A percentile compares a stretch with the other conserved stretches of the same genome.
These are phyloP conservation scores for Drosophila dives DNA, from an alignment of 2,888 invertebrate species.

Conservation along the genomic window DNA sequence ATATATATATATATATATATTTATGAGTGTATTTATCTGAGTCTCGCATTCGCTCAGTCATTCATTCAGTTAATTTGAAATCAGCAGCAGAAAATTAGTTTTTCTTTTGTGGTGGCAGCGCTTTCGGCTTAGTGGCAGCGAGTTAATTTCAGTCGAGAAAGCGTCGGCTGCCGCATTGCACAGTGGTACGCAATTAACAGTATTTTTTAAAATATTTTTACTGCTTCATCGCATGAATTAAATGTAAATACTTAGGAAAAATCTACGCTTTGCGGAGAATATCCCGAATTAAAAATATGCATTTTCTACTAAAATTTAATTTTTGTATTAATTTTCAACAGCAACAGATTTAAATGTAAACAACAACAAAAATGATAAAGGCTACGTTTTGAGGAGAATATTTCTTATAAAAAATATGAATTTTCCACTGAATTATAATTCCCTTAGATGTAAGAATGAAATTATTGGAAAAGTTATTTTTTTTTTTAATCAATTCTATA, in stretches of 20 bases:
- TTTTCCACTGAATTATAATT: not conserved
- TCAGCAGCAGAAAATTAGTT: slow-evolving; percentile 83
- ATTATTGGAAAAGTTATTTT: fast-evolving
- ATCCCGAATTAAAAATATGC: not conserved
- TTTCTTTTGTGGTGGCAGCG: slow-evolving; percentile 55
- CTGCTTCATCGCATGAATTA: not conserved
- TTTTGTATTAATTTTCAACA: not conserved
- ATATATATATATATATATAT: not conserved
- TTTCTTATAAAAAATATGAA: not conserved
- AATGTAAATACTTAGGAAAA: not conserved
- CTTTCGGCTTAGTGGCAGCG: slow-evolving; percentile 58
- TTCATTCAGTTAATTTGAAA: slow-evolving; percentile 81
- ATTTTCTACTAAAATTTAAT: not conserved
- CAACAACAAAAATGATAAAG: too few species aligned
- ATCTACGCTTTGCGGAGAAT: not conserved
- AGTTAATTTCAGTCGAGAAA: slow-evolving; percentile 39
- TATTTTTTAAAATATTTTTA: not conserved
- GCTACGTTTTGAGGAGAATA: not conserved
- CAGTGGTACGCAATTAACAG: slow-evolving; percentile 31
- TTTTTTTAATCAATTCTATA: not conserved
- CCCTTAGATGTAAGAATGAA: not conserved
- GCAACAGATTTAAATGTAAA: not conserved
- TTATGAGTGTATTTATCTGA: slow-evolving; percentile 39
- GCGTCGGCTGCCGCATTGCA: slow-evolving; percentile 10
- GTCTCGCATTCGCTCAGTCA: slow-evolving; percentile 62